These are phyloP conservation scores for Dipus sagitta DNA, from an alignment of 2,797 vertebrate genomes.

Conservation along the genomic window DNA sequence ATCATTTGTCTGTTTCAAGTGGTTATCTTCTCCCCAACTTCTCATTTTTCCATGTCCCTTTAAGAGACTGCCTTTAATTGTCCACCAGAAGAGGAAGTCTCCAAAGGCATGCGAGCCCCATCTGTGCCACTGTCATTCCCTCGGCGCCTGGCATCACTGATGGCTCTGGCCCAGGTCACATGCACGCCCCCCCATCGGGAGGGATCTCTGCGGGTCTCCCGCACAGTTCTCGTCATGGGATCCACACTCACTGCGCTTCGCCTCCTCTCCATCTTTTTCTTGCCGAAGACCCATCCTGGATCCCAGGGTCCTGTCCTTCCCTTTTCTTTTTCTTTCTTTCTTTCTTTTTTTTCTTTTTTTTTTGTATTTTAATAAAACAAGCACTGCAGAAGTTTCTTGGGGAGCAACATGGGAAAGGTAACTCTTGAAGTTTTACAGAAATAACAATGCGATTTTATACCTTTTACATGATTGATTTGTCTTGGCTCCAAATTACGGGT, in stretches of 20 bases:
- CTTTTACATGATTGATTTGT: neutral
- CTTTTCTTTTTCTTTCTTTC: neutral
- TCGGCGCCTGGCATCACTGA: neutral
- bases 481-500: neutral
- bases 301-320: too few relatives aligned
- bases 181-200: neutral
- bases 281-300: neutral
- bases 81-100: neutral
- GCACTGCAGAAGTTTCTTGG: constrained; percentile 1
- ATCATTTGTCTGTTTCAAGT: neutral
- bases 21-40: neutral
- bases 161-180: neutral
- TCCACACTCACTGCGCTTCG: neutral
- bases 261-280: neutral
- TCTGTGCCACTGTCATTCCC: neutral
- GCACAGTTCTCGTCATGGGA: neutral
- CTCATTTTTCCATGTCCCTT: neutral
- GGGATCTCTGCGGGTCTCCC: neutral
- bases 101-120: neutral
- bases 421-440: constrained; percentile 12
- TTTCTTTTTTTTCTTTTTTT: neutral
- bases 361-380: neutral
- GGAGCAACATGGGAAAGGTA: neutral
- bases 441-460: neutral
- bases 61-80: neutral